Evolutionary conservation across 92 coral and sea anemone genomes (phyloP).

Genomic region (Paragorgia papillata): DNA sequence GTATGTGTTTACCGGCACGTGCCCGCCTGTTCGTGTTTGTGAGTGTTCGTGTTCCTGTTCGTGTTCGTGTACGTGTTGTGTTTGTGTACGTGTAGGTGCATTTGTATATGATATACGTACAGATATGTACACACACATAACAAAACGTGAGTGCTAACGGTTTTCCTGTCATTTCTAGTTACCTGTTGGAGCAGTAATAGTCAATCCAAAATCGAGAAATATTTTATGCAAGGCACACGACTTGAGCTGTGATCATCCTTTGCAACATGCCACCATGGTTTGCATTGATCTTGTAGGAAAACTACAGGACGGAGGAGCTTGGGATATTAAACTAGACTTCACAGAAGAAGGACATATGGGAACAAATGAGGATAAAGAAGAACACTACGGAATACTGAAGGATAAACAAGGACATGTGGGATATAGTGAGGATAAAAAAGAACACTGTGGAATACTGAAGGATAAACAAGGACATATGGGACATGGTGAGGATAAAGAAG

Average conservation of each 20-base stretch:
- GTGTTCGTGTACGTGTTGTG: no score
- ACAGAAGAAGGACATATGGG: neutral
- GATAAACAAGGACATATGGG: neutral
- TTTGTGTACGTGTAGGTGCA: no score
- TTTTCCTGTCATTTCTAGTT: conserved; percentile 50
- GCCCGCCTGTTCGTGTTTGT: no score
- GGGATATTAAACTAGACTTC: conserved; percentile 58
- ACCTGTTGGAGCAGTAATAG: conserved; percentile 77
- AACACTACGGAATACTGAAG: neutral
- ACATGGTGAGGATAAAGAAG: neutral
- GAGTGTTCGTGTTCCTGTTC: no score
- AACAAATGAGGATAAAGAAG: neutral
- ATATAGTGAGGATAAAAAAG: neutral
- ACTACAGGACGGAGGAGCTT: conserved; percentile 82
- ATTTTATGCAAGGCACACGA: conserved; percentile 79
- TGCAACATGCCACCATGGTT: conserved; percentile 95
- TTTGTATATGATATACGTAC: no score
- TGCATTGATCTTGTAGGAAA: conserved; percentile 87
- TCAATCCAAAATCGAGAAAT: conserved; percentile 64
- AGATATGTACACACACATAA: no score
- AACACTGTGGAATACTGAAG: neutral
- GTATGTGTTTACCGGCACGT: no score
- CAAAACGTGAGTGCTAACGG: no score
- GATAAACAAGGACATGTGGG: neutral
- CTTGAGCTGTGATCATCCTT: conserved; percentile 69